Percentiles rank a stretch among this genome's conserved stretches.
Conservation (phyloP, 2,888 invertebrate species). For the Dascillus cervinus region DNA sequence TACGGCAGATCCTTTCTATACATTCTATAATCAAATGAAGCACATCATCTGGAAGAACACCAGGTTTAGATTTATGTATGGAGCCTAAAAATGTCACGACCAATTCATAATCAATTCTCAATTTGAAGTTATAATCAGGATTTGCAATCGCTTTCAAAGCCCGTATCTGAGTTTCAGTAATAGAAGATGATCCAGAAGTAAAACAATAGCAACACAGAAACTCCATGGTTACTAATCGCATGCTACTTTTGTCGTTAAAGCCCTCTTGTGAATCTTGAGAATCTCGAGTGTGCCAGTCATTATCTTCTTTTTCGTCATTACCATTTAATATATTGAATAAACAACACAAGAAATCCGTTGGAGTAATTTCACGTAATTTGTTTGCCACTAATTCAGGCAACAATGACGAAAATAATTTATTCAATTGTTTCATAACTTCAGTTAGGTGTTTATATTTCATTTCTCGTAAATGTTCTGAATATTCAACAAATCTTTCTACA, state of each 20-base stretch:
- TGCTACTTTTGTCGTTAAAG: too few species aligned
- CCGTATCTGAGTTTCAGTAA: slow-evolving; percentile 21
- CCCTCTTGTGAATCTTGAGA: too few species aligned
- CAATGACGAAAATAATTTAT: slow-evolving; percentile 12
- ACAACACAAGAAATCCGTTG: slow-evolving; percentile 11
- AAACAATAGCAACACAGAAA: slow-evolving; percentile 27
- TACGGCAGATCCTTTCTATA: slow-evolving; percentile 29
- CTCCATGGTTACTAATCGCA: slow-evolving; percentile 18
- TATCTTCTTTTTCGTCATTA: slow-evolving; percentile 10
- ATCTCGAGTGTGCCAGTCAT: slow-evolving; percentile 3
- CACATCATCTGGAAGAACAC: slow-evolving; percentile 22
- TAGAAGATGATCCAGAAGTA: slow-evolving; percentile 16
- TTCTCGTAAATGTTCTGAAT: too few species aligned
- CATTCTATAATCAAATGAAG: slow-evolving; percentile 29
- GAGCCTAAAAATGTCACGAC: slow-evolving; percentile 34
- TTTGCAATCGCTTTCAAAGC: slow-evolving; percentile 22
- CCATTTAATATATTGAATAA: slow-evolving; percentile 15
- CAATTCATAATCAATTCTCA: slow-evolving; percentile 24
- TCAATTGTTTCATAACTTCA: slow-evolving; percentile 11
- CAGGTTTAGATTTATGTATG: slow-evolving; percentile 24
- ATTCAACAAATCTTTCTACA: too few species aligned
- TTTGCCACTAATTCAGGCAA: slow-evolving; percentile 8
- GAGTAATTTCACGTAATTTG: slow-evolving; percentile 9
- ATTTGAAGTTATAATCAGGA: slow-evolving; percentile 22
- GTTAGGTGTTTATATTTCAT: slow-evolving; percentile 5